Evolutionary conservation across 2,113 vertebrate genomes (phyloP).

Genomic region (Xenopus laevis): DNA sequence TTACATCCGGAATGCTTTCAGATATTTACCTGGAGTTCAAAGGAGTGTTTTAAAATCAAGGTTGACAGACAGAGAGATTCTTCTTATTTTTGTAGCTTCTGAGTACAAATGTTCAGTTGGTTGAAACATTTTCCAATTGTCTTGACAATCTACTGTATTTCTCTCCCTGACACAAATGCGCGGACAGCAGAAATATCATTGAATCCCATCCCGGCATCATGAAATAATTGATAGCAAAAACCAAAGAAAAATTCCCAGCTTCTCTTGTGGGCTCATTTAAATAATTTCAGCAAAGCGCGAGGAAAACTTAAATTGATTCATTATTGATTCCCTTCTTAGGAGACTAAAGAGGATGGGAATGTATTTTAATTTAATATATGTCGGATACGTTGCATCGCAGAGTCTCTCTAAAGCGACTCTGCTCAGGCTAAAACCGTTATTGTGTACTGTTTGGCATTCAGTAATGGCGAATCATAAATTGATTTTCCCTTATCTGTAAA

Average conservation of each 20-base stretch:
- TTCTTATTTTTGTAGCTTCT: not conserved
- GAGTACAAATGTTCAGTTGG: slow-evolving; percentile 14
- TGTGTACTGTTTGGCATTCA: slow-evolving; percentile 36
- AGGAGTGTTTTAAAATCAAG: slow-evolving; percentile 25
- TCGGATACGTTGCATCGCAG: slow-evolving; percentile 27
- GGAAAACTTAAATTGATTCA: slow-evolving; percentile 8
- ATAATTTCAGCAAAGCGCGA: slow-evolving; percentile 36
- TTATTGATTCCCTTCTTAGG: slow-evolving; percentile 27
- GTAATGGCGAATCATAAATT: slow-evolving; percentile 19
- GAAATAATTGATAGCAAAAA: slow-evolving; percentile 33
- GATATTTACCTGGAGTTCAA: slow-evolving; percentile 29
- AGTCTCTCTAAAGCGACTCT: slow-evolving; percentile 1
- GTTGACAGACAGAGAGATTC: not conserved
- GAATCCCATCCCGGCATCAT: slow-evolving; percentile 33
- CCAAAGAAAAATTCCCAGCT: not conserved
- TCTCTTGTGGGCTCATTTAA: slow-evolving; percentile 29
- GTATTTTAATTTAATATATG: slow-evolving; percentile 1
- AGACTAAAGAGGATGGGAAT: not conserved
- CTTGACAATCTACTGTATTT: slow-evolving; percentile 11
- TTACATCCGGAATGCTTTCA: slow-evolving; percentile 43
- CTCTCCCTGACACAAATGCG: slow-evolving; percentile 20
- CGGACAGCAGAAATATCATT: slow-evolving; percentile 27
- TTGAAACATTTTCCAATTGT: slow-evolving; percentile 43
- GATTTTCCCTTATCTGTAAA: slow-evolving; percentile 39
- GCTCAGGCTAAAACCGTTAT: slow-evolving; percentile 24